Evolutionary conservation across 1,140 invertebrate species (phyloP).

Genomic region (Uloborus diversus): DNA sequence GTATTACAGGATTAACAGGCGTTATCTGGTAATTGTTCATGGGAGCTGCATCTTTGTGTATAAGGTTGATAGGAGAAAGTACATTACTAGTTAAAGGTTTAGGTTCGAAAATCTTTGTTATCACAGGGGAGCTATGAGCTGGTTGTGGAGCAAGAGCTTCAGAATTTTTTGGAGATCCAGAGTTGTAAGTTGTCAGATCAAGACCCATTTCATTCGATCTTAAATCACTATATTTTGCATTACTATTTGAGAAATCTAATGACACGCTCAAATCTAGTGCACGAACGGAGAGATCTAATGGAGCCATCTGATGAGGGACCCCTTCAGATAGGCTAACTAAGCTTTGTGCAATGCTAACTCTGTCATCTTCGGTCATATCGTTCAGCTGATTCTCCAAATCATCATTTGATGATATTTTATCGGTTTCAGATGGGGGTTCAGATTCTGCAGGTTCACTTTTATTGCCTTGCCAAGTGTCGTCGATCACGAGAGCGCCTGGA

Average conservation of each 20-base stretch:
- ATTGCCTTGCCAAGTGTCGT: too few relatives aligned
- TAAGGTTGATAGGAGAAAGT: neutral
- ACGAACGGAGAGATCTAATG: conserved; percentile 81
- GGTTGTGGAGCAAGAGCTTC: neutral
- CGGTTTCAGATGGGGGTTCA: too few relatives aligned
- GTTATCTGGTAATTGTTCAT: too few relatives aligned
- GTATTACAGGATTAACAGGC: too few relatives aligned
- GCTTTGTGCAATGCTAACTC: neutral
- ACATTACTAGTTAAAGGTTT: neutral
- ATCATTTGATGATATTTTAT: neutral
- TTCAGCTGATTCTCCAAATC: too few relatives aligned
- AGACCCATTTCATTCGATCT: too few relatives aligned
- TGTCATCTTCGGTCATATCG: too few relatives aligned
- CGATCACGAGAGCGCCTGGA: too few relatives aligned
- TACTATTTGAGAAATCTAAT: too few relatives aligned
- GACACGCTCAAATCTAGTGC: conserved; percentile 79
- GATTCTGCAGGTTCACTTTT: too few relatives aligned
- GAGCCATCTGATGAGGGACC: conserved; percentile 66
- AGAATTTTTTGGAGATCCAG: neutral
- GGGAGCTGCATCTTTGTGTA: neutral
- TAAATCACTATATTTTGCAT: neutral
- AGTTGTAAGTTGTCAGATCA: neutral
- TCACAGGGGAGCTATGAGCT: neutral
- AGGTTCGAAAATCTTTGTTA: neutral
- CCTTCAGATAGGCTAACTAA: conserved; percentile 17